Conservation (phyloP, 2,797 vertebrate genomes). For the Fundulus diaphanus region DNA sequence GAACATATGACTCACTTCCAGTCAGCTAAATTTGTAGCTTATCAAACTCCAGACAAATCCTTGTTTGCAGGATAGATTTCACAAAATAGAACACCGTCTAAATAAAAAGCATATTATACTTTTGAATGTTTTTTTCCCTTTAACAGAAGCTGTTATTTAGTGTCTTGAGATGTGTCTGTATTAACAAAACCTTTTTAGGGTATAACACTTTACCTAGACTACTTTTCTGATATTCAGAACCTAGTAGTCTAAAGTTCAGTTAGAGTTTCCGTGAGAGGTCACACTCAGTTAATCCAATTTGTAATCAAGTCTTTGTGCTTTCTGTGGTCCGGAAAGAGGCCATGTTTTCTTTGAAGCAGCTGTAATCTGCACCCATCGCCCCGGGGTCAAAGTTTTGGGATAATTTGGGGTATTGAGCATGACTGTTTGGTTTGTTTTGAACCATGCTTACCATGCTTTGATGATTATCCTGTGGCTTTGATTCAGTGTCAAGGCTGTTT, state of each 20-base stretch:
- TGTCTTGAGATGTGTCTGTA: slow-evolving; percentile 15
- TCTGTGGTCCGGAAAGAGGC: slow-evolving; percentile 41
- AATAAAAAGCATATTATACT: slow-evolving; percentile 13
- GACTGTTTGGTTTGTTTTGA: slow-evolving; percentile 81
- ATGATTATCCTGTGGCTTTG: slow-evolving; percentile 80
- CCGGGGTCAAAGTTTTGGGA: slow-evolving; percentile 66
- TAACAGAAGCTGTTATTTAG: slow-evolving; percentile 38
- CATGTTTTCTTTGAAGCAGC: slow-evolving; percentile 62
- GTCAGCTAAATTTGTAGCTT: neutral
- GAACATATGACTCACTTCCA: neutral
- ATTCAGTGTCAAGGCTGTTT: slow-evolving; percentile 76
- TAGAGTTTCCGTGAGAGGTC: slow-evolving; percentile 53
- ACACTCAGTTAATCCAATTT: slow-evolving; percentile 60
- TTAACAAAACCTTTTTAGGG: slow-evolving; percentile 4
- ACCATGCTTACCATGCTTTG: slow-evolving; percentile 79
- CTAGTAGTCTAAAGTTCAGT: slow-evolving; percentile 31
- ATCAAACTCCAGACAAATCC: neutral
- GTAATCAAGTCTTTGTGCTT: slow-evolving; percentile 65
- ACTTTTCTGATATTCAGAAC: slow-evolving; percentile 24
- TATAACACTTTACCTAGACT: slow-evolving; percentile 3
- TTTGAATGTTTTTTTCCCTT: slow-evolving; percentile 33
- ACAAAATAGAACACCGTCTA: slow-evolving; percentile 4
- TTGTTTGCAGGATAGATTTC: neutral
- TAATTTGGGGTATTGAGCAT: slow-evolving; percentile 77
- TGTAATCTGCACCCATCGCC: slow-evolving; percentile 41